A percentile compares a stretch with the other conserved stretches of the same genome.
Evolutionary conservation across 2,113 vertebrate species (phyloP).

Genomic region (Neogale vison): DNA sequence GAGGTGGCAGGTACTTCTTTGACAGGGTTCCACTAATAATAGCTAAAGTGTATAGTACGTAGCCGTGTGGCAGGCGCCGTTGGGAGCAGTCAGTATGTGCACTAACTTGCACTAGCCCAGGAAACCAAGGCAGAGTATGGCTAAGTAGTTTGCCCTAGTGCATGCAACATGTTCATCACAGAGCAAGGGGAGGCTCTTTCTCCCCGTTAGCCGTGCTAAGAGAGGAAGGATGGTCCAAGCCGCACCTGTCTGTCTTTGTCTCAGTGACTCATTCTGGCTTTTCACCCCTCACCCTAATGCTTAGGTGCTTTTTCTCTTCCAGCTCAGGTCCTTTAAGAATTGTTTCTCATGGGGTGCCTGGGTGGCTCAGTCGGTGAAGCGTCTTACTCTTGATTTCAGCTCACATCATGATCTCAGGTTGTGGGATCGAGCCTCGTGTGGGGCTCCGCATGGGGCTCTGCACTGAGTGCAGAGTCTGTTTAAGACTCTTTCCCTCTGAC

Average conservation of each 20-base stretch:
- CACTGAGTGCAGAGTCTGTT: neutral
- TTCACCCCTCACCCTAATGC: neutral
- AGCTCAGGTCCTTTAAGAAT: neutral
- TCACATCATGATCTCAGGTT: neutral
- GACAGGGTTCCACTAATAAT: neutral
- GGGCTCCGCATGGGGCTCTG: neutral
- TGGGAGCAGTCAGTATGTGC: neutral
- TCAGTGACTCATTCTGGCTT: neutral
- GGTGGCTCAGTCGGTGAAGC: neutral
- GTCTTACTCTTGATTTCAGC: neutral
- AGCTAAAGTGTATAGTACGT: neutral
- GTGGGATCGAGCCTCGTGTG: neutral
- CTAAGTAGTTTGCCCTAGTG: neutral
- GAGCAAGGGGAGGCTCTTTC: neutral
- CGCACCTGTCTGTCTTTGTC: neutral
- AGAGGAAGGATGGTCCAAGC: neutral
- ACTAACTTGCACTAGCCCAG: neutral
- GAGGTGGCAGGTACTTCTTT: neutral
- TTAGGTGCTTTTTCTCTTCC: neutral
- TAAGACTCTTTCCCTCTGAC: neutral
- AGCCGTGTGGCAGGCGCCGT: neutral
- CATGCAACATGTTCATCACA: neutral
- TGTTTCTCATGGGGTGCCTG: neutral
- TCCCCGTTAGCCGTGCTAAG: neutral
- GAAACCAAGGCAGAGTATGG: neutral